Evolutionary conservation across 2,888 invertebrate species (phyloP), one percentile per base, ranked within the genome.

Genomic region (Atrina japonica): DNA sequence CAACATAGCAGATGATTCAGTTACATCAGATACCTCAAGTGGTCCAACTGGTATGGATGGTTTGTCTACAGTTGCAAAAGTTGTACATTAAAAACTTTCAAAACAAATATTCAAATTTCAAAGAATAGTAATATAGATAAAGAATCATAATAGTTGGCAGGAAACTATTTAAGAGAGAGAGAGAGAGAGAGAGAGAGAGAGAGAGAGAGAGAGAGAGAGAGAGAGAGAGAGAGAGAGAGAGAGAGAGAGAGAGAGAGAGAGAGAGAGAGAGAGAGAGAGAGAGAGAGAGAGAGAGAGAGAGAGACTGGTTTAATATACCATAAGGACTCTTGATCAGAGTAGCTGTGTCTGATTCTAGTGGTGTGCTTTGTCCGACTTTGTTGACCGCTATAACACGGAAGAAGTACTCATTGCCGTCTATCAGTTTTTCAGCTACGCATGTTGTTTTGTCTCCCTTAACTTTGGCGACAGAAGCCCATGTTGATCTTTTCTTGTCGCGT

Each of bases 41-140:
- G 91, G 90, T 89, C 98, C 97, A 86, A 95, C 95, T 43, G 98
- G 98, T 87, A 96, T 95, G 47, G 94, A 94, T 52, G 99, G 98
- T 84, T 96, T 94, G 91, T 98, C 98, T 91, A 78, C 18, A 75
- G 71, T 29, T 23, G 47, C 21, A 14, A 67, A 50, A 29, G 49
- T 9, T 18, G 9, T 29, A 7, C 29, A 29, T 5, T 53, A 23
- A 30, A 43, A 18, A 18, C 21, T 3, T 21, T 49, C 9, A 16
- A 18, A 18, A 7, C 40, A 30, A n/a, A 18, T 29, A 58, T 41
- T 25, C 59, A 11, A 23, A 47, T 1, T 41, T 14, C 18, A 9
- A 25, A 45, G 25, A 16, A 21, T 16, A 35, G 3, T 47, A 29
- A 2, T 1, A n/a, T n/a, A n/a, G n/a, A n/a, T n/a, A n/a, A n/a